Conservation (phyloP, 2,797 vertebrate genomes). For the Acipenser ruthenus region DNA sequence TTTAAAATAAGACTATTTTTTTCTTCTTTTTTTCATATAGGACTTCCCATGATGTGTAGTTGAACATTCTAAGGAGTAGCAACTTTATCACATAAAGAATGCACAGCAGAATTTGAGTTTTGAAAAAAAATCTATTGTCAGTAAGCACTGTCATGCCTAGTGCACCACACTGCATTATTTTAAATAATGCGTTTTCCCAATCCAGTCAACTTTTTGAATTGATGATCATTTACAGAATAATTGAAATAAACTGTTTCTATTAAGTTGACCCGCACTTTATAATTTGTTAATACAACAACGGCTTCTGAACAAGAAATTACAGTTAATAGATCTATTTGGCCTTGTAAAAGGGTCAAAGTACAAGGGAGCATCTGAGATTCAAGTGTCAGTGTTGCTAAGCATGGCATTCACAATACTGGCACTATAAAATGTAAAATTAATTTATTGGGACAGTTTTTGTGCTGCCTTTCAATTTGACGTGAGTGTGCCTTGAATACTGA, state of each 20-base stretch:
- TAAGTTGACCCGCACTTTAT: slow-evolving; percentile 84
- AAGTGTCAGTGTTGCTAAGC: slow-evolving; percentile 83
- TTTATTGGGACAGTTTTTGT: slow-evolving; percentile 89
- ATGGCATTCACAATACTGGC: slow-evolving; percentile 86
- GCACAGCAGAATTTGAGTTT: slow-evolving; percentile 31
- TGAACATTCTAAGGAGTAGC: slow-evolving; percentile 49
- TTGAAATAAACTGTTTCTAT: slow-evolving; percentile 41
- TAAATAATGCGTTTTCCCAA: slow-evolving; percentile 21
- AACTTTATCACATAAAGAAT: slow-evolving; percentile 40
- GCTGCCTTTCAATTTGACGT: slow-evolving; percentile 90
- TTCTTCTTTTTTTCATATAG: slow-evolving; percentile 42
- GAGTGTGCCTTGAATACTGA: slow-evolving; percentile 98
- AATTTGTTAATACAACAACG: slow-evolving; percentile 70
- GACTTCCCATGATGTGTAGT: slow-evolving; percentile 53
- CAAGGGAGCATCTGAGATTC: slow-evolving; percentile 77
- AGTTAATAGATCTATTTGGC: slow-evolving; percentile 64
- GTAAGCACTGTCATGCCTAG: slow-evolving; percentile 33
- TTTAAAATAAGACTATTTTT: slow-evolving; percentile 46
- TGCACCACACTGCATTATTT: slow-evolving; percentile 31
- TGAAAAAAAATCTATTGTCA: slow-evolving; percentile 21
- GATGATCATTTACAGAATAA: slow-evolving; percentile 21
- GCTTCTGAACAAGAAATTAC: slow-evolving; percentile 84
- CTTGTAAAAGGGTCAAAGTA: slow-evolving; percentile 68
- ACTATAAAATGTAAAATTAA: slow-evolving; percentile 83
- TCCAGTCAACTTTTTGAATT: slow-evolving; percentile 30